A percentile compares a stretch with the other conserved stretches of the same genome.
These are phyloP conservation scores for Monopis laevigella DNA, from an alignment of 2,888 invertebrate genomes.

Conservation along the genomic window DNA sequence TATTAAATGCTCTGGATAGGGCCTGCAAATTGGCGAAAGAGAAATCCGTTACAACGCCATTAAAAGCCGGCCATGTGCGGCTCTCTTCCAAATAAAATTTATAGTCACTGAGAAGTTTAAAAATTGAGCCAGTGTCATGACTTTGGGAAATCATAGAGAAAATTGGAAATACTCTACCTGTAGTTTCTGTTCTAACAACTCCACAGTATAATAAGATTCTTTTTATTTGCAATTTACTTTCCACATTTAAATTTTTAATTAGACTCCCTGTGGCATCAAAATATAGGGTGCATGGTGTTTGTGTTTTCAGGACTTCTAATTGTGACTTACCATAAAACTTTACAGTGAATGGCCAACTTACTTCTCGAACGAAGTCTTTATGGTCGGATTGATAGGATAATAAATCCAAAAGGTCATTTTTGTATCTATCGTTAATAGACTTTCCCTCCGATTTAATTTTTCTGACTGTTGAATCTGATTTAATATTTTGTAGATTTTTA, in stretches of 20 bases:
- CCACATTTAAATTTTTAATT: not conserved
- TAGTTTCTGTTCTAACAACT: not conserved
- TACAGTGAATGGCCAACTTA: not conserved
- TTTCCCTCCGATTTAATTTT: not conserved
- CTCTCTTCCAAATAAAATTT: not conserved
- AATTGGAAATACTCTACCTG: not conserved
- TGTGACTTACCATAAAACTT: not conserved
- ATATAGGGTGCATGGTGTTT: not conserved
- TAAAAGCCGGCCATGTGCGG: not conserved
- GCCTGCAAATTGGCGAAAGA: not conserved
- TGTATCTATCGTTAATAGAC: not conserved
- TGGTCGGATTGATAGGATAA: not conserved
- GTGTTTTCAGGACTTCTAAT: not conserved
- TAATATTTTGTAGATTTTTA: not conserved
- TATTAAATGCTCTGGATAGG: not conserved
- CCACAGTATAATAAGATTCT: not conserved
- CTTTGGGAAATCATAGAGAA: not conserved
- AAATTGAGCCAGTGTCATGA: not conserved
- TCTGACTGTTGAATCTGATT: not conserved
- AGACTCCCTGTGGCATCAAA: constrained; percentile 5
- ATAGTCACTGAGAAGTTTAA: not conserved
- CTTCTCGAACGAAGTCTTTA: not conserved
- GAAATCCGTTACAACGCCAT: not conserved
- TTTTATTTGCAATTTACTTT: not conserved
- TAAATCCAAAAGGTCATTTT: not conserved